Percentiles rank a stretch among this genome's conserved stretches.
phyloP scores from a whole-genome alignment of 2,113 vertebrate species.

The Pelecanus crispus region DNA sequence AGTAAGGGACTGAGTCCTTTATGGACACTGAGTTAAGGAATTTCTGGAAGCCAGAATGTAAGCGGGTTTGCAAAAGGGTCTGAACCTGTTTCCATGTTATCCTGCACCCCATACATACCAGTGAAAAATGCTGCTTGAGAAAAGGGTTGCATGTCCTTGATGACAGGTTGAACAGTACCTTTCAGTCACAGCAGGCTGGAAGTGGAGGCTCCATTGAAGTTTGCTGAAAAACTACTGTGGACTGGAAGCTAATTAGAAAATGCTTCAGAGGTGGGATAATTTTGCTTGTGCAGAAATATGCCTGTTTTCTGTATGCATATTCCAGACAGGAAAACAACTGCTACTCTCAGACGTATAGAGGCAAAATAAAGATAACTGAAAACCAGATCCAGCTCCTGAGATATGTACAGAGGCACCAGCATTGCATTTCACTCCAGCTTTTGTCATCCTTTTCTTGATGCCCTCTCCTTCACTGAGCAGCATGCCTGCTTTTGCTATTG shows the following conservation, averaged over 20 bases:
- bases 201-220: background rate
- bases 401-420: background rate
- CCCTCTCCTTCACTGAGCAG: conserved; percentile 2
- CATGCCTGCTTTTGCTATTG: background rate
- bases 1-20: background rate
- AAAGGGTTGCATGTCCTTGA: background rate
- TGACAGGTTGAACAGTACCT: background rate
- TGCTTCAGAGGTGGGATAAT: background rate
- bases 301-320: background rate
- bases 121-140: background rate
- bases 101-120: background rate
- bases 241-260: background rate
- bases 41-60: background rate
- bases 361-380: background rate
- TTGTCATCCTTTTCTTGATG: background rate
- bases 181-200: background rate
- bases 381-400: background rate
- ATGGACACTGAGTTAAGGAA: background rate
- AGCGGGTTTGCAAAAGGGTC: background rate
- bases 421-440: background rate
- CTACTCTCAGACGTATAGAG: background rate
- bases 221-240: background rate
- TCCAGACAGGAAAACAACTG: background rate
- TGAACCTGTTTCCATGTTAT: background rate
- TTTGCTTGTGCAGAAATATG: background rate